phyloP scores from a whole-genome alignment of 2,888 invertebrate species.

The Deilephila elpenor region DNA sequence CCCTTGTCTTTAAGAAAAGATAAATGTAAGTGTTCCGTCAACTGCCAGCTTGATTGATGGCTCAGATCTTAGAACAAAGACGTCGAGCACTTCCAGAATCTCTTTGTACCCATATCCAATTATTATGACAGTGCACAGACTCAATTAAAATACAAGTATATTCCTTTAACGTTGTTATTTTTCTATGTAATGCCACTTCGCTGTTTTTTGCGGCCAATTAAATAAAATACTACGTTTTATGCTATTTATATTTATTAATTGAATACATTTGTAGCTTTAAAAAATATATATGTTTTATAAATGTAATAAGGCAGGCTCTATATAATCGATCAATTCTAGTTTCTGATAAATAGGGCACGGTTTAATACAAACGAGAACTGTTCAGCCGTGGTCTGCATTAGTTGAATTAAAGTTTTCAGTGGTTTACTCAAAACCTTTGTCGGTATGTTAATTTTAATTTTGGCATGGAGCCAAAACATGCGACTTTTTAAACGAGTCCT shows the following conservation, averaged over 20 bases:
- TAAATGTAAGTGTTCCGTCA: conserved; percentile 76
- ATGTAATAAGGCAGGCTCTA: no score
- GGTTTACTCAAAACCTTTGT: conserved; percentile 35
- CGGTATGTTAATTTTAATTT: conserved; percentile 48
- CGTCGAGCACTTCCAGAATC: conserved; percentile 50
- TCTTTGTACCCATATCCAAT: conserved; percentile 56
- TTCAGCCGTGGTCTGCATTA: neutral
- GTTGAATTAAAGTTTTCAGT: conserved; percentile 29
- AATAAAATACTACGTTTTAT: neutral
- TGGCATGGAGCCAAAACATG: conserved; percentile 42
- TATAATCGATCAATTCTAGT: no score
- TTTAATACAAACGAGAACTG: neutral
- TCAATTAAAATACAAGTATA: conserved; percentile 40
- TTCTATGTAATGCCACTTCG: neutral
- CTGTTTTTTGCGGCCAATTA: neutral
- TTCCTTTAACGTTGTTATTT: conserved; percentile 6
- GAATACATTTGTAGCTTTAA: no score
- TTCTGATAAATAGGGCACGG: no score
- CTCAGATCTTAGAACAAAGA: conserved; percentile 63
- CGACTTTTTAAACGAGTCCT: conserved; percentile 35
- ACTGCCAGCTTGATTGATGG: conserved; percentile 71
- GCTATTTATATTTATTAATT: neutral
- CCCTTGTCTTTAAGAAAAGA: conserved; percentile 61
- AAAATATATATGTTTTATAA: no score
- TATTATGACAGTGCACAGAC: conserved; percentile 59